phyloP scores from a whole-genome alignment of 1,140 invertebrate genomes.

The Homalodisca vitripennis region DNA sequence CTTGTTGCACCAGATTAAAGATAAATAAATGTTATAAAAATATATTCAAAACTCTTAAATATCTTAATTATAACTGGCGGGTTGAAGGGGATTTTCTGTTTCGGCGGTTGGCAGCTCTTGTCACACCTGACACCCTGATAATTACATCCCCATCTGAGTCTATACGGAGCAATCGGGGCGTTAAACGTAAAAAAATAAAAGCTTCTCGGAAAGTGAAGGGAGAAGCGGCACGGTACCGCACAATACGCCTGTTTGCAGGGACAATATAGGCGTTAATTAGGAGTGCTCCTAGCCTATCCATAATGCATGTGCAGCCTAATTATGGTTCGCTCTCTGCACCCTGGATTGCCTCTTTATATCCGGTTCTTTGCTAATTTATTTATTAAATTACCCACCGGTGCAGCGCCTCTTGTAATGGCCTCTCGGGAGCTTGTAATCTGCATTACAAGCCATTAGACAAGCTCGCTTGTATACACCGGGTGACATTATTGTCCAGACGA shows the following conservation, averaged over 20 bases:
- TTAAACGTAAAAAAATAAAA: background rate
- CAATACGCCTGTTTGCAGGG: too few species aligned
- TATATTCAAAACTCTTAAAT: too few species aligned
- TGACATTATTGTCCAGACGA: too few species aligned
- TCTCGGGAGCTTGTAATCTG: too few species aligned
- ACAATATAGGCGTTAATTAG: conserved; percentile 4
- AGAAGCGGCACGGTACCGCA: background rate
- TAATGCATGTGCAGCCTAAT: conserved; percentile 17
- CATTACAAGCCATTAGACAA: too few species aligned
- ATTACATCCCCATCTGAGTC: conserved; percentile 2
- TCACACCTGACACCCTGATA: too few species aligned
- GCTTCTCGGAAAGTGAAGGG: background rate
- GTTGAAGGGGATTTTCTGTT: too few species aligned
- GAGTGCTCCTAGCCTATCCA: background rate
- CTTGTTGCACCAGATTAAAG: too few species aligned
- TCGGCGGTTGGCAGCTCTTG: too few species aligned
- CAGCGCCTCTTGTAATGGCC: conserved; percentile 1
- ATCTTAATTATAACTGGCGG: too few species aligned
- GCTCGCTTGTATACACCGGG: too few species aligned
- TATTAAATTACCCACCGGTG: conserved; percentile 3
- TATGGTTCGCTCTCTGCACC: conserved; percentile 7
- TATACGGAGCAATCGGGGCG: conserved; percentile 1
- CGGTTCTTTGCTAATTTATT: conserved; percentile 6
- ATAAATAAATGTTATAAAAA: too few species aligned
- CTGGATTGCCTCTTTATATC: conserved; percentile 14